Percentiles rank a stretch among this genome's conserved stretches.
phyloP scores from a whole-genome alignment of 2,113 vertebrate genomes.

The Gasterosteus nipponicus region DNA sequence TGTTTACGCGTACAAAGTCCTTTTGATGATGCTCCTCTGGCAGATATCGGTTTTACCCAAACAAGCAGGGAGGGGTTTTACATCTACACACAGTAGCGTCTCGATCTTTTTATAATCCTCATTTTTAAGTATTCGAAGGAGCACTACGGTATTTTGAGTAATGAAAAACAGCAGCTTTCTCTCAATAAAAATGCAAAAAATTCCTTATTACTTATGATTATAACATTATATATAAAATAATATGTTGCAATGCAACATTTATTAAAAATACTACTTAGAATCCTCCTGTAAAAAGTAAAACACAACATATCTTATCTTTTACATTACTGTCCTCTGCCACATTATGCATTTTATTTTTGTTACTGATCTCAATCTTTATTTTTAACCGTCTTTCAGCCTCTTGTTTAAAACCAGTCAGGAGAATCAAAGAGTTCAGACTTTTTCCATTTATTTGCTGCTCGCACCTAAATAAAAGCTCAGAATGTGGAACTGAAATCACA shows the following conservation, averaged over 20 bases:
- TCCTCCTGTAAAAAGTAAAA: too few relatives aligned
- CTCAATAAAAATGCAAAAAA: too few relatives aligned
- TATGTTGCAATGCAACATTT: too few relatives aligned
- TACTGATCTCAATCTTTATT: too few relatives aligned
- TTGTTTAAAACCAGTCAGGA: not conserved
- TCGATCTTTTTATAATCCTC: not conserved
- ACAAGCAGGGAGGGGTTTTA: not conserved
- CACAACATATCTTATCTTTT: too few relatives aligned
- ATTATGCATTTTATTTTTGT: too few relatives aligned
- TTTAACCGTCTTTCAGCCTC: too few relatives aligned
- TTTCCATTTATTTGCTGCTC: not conserved
- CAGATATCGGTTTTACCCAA: not conserved
- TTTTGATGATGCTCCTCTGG: constrained; percentile 13
- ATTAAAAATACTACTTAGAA: too few relatives aligned
- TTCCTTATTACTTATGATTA: too few relatives aligned
- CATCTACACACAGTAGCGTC: not conserved
- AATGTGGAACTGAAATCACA: not conserved
- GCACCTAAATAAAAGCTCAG: not conserved
- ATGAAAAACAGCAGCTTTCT: too few relatives aligned
- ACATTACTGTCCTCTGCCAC: too few relatives aligned
- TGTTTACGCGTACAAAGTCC: constrained; percentile 30
- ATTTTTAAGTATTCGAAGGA: not conserved
- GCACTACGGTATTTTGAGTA: not conserved
- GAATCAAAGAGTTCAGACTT: not conserved
- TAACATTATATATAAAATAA: too few relatives aligned